Base-by-base conservation (phyloP, 2,113 vertebrate genomes). In the Eclectus roratus region DNA sequence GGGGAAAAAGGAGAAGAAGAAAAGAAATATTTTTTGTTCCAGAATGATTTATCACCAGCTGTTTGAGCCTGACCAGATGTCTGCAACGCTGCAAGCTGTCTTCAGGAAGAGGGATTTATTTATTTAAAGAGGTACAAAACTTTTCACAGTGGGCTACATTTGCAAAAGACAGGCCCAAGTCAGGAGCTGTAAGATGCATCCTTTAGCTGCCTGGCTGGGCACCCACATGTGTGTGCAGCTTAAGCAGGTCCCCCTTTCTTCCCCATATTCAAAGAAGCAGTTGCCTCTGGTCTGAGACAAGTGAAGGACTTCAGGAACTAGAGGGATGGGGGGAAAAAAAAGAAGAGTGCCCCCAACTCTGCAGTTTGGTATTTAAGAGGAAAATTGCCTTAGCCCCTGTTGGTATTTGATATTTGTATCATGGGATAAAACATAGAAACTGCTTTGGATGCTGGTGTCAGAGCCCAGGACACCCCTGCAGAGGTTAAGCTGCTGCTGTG, bases 1-100 rank as follows among this genome's bases (percentile, higher is more conserved):
- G n/a, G 76, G 65, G 24, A 85, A 39, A 53, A 63, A 85, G 15
- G 8, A 68, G n/a, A 50, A 31, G 52, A 72, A 85, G 70, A 71
- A 58, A 50, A 72, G 2, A 47, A 39, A 3, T 29, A 5, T 8
- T 33, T 21, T 49, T 69, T 72, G 47, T 8, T 10, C 39, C 66
- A 50, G 71, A 47, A 44, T 52, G 77, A 86, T 89, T 93, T 89
- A 89, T 89, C 61, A 89, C 50, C 81, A 76, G 76, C 85, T 89
- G 63, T 79, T 91, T 86, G 71, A 79, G 68, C 49, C 61, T 91
- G 77, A 69, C 55, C 71, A 91, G 88, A 91, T 69, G 88, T 64
- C 60, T 58, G 39, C 71, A 86, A 25, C 0, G 14, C 56, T 83
- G 77, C 50, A 80, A 91, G 52, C 50, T 44, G 63, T 46, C 35